Conservation (phyloP, 2,113 vertebrate genomes). For the Muscicapa adusta region DNA sequence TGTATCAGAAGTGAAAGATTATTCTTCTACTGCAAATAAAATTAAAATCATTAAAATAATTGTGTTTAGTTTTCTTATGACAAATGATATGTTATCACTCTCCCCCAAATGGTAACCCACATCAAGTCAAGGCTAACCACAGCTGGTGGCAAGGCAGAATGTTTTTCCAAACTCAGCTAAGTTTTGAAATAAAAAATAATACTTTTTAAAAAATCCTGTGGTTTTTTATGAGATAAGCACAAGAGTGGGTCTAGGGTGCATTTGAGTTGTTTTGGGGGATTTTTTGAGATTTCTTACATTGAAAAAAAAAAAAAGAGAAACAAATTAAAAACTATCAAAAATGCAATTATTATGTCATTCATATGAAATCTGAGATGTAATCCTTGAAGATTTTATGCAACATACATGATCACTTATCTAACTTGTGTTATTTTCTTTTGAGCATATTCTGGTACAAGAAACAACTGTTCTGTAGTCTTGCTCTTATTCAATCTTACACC, state of each 20-base stretch:
- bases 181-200: background rate
- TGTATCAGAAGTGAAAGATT: background rate
- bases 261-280: rapidly evolving
- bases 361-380: background rate
- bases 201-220: rapidly evolving
- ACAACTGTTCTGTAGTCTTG: background rate
- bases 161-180: background rate
- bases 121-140: background rate
- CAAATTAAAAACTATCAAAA: background rate
- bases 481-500: background rate
- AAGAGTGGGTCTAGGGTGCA: rapidly evolving
- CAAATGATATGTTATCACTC: rapidly evolving
- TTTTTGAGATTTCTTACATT: background rate
- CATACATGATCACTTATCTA: background rate
- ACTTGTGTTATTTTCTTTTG: background rate
- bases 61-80: background rate
- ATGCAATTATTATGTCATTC: background rate
- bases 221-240: background rate
- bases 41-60: background rate
- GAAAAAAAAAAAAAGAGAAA: background rate
- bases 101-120: background rate
- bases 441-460: background rate
- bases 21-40: background rate
- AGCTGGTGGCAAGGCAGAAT: background rate
- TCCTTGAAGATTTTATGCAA: background rate